phyloP scores from a whole-genome alignment of 2,888 invertebrate species.

The Piscicola geometra region DNA sequence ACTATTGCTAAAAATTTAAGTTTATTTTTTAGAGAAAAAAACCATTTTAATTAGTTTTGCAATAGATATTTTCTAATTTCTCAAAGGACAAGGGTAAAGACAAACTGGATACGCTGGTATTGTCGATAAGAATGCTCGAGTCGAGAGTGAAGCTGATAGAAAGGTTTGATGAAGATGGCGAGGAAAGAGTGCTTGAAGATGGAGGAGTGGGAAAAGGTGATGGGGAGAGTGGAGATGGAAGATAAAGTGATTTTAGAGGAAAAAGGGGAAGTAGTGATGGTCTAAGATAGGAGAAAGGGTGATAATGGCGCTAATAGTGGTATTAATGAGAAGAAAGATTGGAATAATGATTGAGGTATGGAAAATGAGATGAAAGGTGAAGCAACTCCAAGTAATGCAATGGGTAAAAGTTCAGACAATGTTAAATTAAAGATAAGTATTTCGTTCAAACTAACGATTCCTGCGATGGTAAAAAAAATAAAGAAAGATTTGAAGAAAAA shows the following conservation, averaged over 20 bases:
- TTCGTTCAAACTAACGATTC: too few species aligned
- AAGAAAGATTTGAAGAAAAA: too few species aligned
- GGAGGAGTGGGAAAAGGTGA: background rate
- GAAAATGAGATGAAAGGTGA: background rate
- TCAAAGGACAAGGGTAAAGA: background rate
- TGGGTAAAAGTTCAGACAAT: too few species aligned
- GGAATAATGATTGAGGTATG: background rate
- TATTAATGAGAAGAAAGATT: background rate
- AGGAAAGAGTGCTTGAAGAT: background rate
- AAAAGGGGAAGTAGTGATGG: background rate
- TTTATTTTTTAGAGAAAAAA: too few species aligned
- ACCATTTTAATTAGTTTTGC: too few species aligned
- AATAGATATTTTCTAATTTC: too few species aligned
- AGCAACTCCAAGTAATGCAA: background rate
- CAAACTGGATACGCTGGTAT: background rate
- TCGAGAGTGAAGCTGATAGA: background rate
- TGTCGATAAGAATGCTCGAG: background rate
- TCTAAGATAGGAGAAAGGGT: background rate
- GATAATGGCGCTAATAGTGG: too few species aligned
- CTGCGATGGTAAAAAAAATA: too few species aligned
- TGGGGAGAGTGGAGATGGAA: background rate
- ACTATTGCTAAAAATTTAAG: too few species aligned
- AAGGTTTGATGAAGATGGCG: background rate
- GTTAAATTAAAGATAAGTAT: too few species aligned
- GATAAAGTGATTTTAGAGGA: background rate